phyloP scores from a whole-genome alignment of 2,888 invertebrate species.

The Troglohyphantes excavatus region DNA sequence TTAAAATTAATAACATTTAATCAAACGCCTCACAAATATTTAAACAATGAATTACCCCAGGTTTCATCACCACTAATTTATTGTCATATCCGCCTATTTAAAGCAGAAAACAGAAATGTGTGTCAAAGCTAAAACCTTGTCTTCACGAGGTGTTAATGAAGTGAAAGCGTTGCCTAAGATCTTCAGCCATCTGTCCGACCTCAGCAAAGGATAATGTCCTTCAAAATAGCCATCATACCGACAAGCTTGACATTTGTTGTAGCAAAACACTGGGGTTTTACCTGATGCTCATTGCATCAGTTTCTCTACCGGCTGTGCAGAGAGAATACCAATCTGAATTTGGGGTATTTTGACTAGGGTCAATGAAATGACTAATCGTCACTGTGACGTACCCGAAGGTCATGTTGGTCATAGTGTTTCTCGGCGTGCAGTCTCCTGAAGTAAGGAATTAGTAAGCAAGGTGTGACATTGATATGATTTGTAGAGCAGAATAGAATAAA shows the following conservation, averaged over 20 bases:
- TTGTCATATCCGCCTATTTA: slow-evolving; percentile 21
- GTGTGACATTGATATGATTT: too few relatives aligned
- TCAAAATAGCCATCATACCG: slow-evolving; percentile 17
- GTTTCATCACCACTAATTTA: slow-evolving; percentile 16
- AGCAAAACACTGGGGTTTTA: slow-evolving; percentile 6
- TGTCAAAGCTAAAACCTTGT: slow-evolving; percentile 66
- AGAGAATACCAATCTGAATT: slow-evolving; percentile 11
- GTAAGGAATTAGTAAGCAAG: too few relatives aligned
- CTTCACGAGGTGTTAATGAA: slow-evolving; percentile 1
- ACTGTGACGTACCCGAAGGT: not conserved
- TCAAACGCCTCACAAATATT: too few relatives aligned
- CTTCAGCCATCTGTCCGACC: slow-evolving; percentile 50
- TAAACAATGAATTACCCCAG: slow-evolving; percentile 4
- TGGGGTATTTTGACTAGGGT: not conserved
- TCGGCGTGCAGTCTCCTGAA: not conserved
- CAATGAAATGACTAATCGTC: not conserved
- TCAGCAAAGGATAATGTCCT: slow-evolving; percentile 70
- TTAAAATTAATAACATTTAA: too few relatives aligned
- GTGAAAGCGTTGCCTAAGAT: slow-evolving; percentile 47
- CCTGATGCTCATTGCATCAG: slow-evolving; percentile 3
- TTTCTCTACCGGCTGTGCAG: not conserved
- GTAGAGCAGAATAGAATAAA: too few relatives aligned
- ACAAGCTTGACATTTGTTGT: slow-evolving; percentile 22
- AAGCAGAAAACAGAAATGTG: slow-evolving; percentile 54
- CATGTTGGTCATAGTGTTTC: not conserved